phyloP scores from a whole-genome alignment of 2,113 vertebrate genomes.

The Tor tambroides region DNA sequence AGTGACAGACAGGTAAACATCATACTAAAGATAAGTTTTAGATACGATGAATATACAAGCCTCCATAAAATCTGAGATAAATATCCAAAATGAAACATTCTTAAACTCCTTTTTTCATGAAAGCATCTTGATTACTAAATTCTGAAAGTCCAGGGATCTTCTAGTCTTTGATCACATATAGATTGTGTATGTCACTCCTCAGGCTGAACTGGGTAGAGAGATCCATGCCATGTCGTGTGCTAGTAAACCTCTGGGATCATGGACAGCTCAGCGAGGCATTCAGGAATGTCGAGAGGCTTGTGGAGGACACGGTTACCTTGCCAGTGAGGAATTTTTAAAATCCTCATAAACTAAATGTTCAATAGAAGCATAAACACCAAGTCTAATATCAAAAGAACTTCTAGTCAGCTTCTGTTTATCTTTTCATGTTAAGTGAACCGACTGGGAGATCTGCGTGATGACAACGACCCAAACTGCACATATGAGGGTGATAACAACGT shows the following conservation, averaged over 20 bases:
- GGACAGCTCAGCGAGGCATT: conserved; percentile 86
- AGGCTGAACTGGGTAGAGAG: conserved; percentile 88
- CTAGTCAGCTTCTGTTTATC: neutral
- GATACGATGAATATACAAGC: neutral
- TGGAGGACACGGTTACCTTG: conserved; percentile 93
- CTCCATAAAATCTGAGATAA: neutral
- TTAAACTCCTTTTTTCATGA: neutral
- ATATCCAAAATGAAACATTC: neutral
- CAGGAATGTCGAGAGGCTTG: conserved; percentile 96
- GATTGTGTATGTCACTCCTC: neutral
- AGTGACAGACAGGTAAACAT: conserved; percentile 79
- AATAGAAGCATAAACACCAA: neutral
- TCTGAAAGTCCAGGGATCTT: neutral
- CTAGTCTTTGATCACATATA: neutral
- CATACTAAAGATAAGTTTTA: neutral
- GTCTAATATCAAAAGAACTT: neutral
- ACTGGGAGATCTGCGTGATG: conserved; percentile 84
- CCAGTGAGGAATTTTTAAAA: conserved; percentile 78
- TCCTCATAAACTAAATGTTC: neutral
- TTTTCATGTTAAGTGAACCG: conserved; percentile 81
- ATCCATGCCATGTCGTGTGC: conserved; percentile 86
- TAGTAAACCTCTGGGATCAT: conserved; percentile 85
- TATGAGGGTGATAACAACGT: conserved; percentile 97
- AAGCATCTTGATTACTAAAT: neutral
- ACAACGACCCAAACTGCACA: conserved; percentile 95